Base-by-base conservation (phyloP, 2,888 invertebrate genomes). In the Orchesellides sinensis region DNA sequence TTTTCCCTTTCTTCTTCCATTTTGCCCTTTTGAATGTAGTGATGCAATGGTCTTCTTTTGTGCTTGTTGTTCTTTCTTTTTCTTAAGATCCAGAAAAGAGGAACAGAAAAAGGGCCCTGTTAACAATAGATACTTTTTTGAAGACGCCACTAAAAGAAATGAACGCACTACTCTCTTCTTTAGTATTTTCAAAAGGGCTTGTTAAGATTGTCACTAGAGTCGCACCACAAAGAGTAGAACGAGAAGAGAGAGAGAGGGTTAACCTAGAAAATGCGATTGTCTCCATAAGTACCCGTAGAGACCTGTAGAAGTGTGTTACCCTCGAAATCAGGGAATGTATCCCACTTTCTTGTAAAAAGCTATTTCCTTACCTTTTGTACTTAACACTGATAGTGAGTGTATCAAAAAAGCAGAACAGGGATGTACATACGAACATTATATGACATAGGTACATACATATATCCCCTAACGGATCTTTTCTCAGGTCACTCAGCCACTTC, bases 211-310 rank as follows among this genome's bases (percentile, higher is more conserved):
- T 23, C 59, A 45, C 49, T 49, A 45, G 61, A 73, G 49, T 25
- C 32, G 35, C 35, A 56, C 29, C n/a, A n/a, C n/a, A n/a, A 27
- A 25, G 72, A 52, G 32, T 23, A 14, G 29, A 27, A 54, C 17
- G 59, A n/a, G 5, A 63, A 12, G n/a, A 27, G 49, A 10, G 69
- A 23, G 14, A 35, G 17, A 63, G 59, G 66, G 78, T 68, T 69
- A 78, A 69, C 78, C 78, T 45, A 77, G 68, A 68, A 77, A 77
- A 77, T 68, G 32, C 69, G 29, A 59, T 78, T 78, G 78, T 78
- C 68, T 69, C 35, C 54, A 19, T 54, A 77, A 77, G 77, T 78
- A 78, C 63, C 78, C 78, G 69, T 78, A 70, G 69, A 70, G 77
- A 77, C 59, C 65, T 65, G 45, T 23, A 23, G 23, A 27, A 27